phyloP scores from a whole-genome alignment of 2,113 vertebrate genomes.

The Cromileptes altivelis region DNA sequence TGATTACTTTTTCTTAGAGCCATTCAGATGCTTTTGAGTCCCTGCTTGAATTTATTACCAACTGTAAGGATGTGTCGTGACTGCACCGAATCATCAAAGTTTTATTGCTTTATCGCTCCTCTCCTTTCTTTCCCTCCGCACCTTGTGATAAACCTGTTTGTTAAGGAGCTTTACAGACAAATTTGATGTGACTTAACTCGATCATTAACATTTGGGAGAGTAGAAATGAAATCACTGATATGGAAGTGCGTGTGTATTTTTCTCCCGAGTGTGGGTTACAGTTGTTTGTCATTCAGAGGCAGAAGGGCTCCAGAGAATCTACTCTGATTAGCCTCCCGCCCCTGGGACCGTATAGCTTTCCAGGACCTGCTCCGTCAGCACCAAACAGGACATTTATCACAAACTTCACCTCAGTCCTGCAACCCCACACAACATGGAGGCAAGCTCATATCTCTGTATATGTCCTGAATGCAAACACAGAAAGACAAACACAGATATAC shows the following conservation, averaged over 20 bases:
- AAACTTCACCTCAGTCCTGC: constrained; percentile 45
- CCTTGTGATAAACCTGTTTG: constrained; percentile 37
- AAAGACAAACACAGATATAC: constrained; percentile 39
- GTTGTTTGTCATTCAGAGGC: constrained; percentile 72
- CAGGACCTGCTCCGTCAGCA: constrained; percentile 75
- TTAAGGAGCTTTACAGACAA: constrained; percentile 31
- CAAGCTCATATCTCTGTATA: constrained; percentile 24
- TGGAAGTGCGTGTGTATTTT: constrained; percentile 4
- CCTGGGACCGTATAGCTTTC: constrained; percentile 58
- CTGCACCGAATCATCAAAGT: constrained; percentile 14
- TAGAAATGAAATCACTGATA: constrained; percentile 35
- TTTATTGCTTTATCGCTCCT: constrained; percentile 23
- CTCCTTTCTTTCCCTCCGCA: not conserved
- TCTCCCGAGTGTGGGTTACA: constrained; percentile 36
- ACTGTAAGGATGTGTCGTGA: constrained; percentile 13
- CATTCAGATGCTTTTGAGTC: constrained; percentile 28
- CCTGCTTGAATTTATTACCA: constrained; percentile 14
- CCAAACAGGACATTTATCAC: constrained; percentile 78
- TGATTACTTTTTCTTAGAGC: constrained; percentile 45
- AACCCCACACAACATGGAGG: constrained; percentile 40
- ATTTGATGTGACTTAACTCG: constrained; percentile 19
- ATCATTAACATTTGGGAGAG: constrained; percentile 31
- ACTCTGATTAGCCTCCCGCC: constrained; percentile 64
- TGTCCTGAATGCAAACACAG: constrained; percentile 36
- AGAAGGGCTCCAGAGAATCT: constrained; percentile 61